Evolutionary conservation across 2,888 invertebrate genomes (phyloP), one percentile per base, ranked within the genome.

Genomic region (Autographa gamma): DNA sequence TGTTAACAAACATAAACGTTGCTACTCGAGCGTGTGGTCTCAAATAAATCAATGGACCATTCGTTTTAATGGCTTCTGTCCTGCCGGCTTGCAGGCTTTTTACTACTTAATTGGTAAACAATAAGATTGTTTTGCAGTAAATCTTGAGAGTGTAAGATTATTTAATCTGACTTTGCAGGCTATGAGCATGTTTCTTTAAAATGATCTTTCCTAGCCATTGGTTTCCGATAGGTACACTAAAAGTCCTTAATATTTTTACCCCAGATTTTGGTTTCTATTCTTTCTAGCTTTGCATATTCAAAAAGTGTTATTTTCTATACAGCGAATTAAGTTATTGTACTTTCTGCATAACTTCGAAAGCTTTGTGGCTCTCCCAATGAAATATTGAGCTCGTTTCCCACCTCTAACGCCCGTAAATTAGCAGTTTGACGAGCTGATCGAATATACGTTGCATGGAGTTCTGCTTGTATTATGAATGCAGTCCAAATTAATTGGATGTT

Each of bases 1-100:
- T 85, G 83, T 84, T 81, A 80, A 73, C 78, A 74, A 83, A 80
- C 77, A 81, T 82, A 83, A 82, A 82, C 69, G 77, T 79, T 64
- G 65, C 73, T 66, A 70, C 71, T 73, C 66, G 70, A 71, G 66
- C 60, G 63, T 60, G 34, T 54, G 69, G 58, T 68, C 76, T 76
- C 66, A 67, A 64, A 67, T 82, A 74, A 80, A 82, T 70, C 69
- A 72, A 69, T 70, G 63, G 68, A 6, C 43, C 71, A 67, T 66
- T 71, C 56, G 38, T 66, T 69, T 71, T 59, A 60, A 56, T 64
- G 54, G 31, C 34, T 48, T 54, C 60, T 76, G 66, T 71, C 75
- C 32, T 69, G 18, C 18, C 60, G 48, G 41, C 64, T 69, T 69
- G 38, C 7, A 11, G 9, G 16, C 41, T 61, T 41, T 56, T 48